Evolutionary conservation across 2,113 vertebrate genomes (phyloP).

Genomic region (Osmerus eperlanus): DNA sequence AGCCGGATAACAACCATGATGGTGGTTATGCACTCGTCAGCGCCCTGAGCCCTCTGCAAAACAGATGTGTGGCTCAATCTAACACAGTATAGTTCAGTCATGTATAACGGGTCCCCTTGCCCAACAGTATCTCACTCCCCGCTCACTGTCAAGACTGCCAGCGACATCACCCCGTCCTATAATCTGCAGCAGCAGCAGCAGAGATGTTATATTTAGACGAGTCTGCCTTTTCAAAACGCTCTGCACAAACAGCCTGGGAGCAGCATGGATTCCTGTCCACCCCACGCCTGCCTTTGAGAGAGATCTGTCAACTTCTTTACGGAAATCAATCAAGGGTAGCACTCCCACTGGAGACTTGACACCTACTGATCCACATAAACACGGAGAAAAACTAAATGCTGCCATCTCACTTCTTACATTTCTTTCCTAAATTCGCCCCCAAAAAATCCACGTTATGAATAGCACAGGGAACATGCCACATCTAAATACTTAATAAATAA

Average conservation of each 20-base stretch:
- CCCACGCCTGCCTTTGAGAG: not conserved
- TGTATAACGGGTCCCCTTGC: not conserved
- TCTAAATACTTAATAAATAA: not conserved
- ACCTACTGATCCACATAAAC: not conserved
- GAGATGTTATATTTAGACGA: slow-evolving; percentile 45
- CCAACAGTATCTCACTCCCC: not conserved
- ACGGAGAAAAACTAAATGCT: not conserved
- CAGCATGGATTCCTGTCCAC: not conserved
- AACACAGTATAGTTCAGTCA: no score
- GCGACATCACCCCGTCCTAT: slow-evolving; percentile 15
- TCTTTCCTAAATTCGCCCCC: no score
- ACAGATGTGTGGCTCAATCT: no score
- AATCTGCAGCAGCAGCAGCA: slow-evolving; percentile 30
- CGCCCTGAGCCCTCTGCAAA: not conserved
- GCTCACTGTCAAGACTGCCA: slow-evolving; percentile 1
- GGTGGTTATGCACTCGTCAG: not conserved
- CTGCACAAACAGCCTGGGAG: slow-evolving; percentile 21
- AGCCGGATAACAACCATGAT: not conserved
- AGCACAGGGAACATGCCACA: no score
- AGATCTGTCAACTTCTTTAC: slow-evolving; percentile 14
- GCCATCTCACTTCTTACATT: no score
- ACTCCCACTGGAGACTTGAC: not conserved
- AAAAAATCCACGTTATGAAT: no score
- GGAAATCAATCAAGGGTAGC: not conserved
- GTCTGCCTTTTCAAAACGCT: slow-evolving; percentile 23